Base-by-base conservation (phyloP, 2,113 vertebrate genomes). In the Mesembrinibis cayennensis region DNA sequence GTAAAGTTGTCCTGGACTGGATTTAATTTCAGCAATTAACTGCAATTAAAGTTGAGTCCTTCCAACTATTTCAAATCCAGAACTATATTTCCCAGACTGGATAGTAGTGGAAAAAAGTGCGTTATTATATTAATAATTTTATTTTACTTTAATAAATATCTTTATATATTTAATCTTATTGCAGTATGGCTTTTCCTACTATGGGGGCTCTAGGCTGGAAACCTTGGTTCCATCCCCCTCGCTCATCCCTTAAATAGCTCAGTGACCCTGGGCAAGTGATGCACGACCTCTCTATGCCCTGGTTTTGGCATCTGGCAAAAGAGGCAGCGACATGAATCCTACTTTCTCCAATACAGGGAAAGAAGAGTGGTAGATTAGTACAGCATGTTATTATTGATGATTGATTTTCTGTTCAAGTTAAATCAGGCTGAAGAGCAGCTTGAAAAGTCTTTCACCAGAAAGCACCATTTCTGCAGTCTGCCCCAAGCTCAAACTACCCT, bases 321-420 rank as follows among this genome's bases (percentile, higher is more conserved):
- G 47, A 11, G 32, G 44, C 73, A 90, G 47, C 45, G 20, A 53
- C n/a, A 50, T 47, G 77, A 70, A 67, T 79, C 63, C 25, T 42
- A 4, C 80, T 84, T 89, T 86, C 56, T 76, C 76, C 72, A 52
- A 8, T 47, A 13, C 44, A 47, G 58, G 78, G 62, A 62, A 49
- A 78, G 85, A 77, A 52, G 65, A 56, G 19, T 29, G 30, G 14
- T 56, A 44, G 81, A 82, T 92, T 52, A 82, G 16, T 22, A 58
- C n/a, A 82, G 66, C 40, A 7, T 76, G 32, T 76, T 91, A 47
- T 78, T 89, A 84, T 56, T 47, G 30, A 36, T 69, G 88, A 91
- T 93, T 87, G 62, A 82, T 91, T 93, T 94, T 72, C 66, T 89
- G 20, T 72, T 95, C 17, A 18, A 84, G 77, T 91, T 87, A 79